These are phyloP conservation scores for Uromys caudimaculatus DNA, from an alignment of 2,797 vertebrate genomes.

Conservation along the genomic window DNA sequence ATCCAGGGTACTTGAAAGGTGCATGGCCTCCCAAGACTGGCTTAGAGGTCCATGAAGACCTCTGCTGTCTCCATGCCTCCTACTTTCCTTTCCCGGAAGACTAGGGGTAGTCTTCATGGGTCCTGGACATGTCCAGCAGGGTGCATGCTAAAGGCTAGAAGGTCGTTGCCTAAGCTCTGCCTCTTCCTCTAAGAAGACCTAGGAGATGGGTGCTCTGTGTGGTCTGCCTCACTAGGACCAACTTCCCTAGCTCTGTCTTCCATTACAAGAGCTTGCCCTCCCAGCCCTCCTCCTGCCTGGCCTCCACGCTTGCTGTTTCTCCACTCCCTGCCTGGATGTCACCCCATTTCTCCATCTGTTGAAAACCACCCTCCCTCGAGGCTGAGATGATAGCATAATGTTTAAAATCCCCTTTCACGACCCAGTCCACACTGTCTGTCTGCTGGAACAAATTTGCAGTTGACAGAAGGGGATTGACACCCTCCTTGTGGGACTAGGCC, in stretches of 20 bases:
- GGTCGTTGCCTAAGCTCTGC: background rate
- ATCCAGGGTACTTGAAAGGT: background rate
- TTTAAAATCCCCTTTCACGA: background rate
- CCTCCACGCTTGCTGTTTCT: background rate
- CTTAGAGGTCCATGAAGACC: background rate
- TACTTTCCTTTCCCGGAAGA: background rate
- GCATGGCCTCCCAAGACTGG: rapidly evolving
- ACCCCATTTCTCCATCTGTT: background rate
- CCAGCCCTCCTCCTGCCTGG: background rate
- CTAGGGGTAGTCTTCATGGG: too few species aligned
- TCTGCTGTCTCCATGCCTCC: background rate
- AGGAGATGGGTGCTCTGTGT: too few species aligned
- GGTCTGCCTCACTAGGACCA: background rate
- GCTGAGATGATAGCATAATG: background rate
- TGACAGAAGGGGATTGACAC: background rate
- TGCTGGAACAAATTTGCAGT: background rate
- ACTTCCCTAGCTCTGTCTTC: background rate
- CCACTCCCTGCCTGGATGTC: background rate
- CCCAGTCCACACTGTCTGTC: background rate
- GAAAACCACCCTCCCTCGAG: background rate
- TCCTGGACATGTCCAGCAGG: background rate
- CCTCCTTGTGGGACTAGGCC: background rate
- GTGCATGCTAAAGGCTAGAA: background rate
- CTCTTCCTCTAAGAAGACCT: background rate
- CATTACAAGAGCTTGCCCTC: rapidly evolving